Evolutionary conservation across 92 coral and sea anemone genomes (phyloP).

Genomic region (Scolanthus callimorphus): DNA sequence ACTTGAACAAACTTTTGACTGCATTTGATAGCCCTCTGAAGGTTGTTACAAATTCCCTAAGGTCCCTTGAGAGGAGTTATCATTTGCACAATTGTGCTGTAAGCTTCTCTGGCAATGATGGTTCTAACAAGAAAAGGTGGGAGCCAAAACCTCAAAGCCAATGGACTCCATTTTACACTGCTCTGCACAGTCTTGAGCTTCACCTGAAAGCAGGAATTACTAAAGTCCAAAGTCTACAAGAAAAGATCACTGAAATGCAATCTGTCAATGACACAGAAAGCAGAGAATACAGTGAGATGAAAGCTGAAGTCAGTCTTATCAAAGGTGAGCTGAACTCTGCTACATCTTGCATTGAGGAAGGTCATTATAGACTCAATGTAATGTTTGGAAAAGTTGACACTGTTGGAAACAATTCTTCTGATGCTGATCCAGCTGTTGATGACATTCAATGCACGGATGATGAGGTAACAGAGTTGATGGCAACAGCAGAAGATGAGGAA

Average conservation of each 20-base stretch:
- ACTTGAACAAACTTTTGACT: slow-evolving; percentile 10
- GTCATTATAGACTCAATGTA: slow-evolving; percentile 32
- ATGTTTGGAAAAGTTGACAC: slow-evolving; percentile 11
- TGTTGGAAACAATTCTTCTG: background rate
- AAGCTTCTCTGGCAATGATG: slow-evolving; percentile 17
- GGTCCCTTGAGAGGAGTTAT: slow-evolving; percentile 54
- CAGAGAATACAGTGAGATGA: slow-evolving; percentile 17
- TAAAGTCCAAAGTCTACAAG: slow-evolving; percentile 43
- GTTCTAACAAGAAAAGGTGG: slow-evolving; percentile 5
- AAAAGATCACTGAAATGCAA: slow-evolving; percentile 4
- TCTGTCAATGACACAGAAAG: background rate
- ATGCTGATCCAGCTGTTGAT: slow-evolving; percentile 7
- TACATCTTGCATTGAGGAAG: slow-evolving; percentile 77
- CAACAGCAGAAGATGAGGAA: slow-evolving; percentile 5
- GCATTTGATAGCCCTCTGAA: slow-evolving; percentile 41
- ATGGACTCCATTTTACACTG: slow-evolving; percentile 43
- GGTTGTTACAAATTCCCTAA: slow-evolving; percentile 12
- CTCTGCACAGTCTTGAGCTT: slow-evolving; percentile 79
- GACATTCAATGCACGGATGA: background rate
- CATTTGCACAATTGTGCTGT: slow-evolving; percentile 54
- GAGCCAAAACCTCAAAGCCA: background rate
- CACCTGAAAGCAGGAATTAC: slow-evolving; percentile 74
- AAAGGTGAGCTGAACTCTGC: slow-evolving; percentile 66
- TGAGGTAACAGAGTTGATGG: background rate
- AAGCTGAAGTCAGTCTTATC: slow-evolving; percentile 29